Base-by-base conservation (phyloP, 1,140 invertebrate species). In the Heliconius himera region DNA sequence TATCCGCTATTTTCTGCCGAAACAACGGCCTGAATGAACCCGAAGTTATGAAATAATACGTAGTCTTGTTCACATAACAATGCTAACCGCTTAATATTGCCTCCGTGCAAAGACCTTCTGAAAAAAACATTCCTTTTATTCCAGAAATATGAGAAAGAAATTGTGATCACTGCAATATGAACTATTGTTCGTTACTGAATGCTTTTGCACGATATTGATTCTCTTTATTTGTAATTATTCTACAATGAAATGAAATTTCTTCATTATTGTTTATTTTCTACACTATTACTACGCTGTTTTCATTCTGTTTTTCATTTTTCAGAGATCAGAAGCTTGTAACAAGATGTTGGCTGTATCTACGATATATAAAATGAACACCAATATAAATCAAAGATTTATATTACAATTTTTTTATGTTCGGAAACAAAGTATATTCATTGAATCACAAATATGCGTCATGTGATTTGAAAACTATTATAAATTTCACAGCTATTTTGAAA, bases 31-130 rank as follows among this genome's bases (percentile, higher is more conserved):
- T 33, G 70, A 79, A 79, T 74, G 74, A 71, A 41, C 73, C 78
- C 73, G 73, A 71, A 26, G 73, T 71, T 79, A 75, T 79, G 78
- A 79, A 79, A 79, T 79, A 79, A 79, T 79, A 70, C 78, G 60
- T 60, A 46, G 46, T 51, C 26, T 79, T 49, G 73, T 75, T 71
- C 73, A 75, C 70, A 75, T 13, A 79, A 75, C 38, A 74, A 79
- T 72, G 56, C 60, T 11, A 75, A 70, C 73, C 73, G 70, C 73
- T 41, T 74, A 36, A 74, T 79, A 79, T 74, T 79, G 78, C 71
- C 74, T 74, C 73, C 51, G 22, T 1, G 73, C 54, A 70, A 74
- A 79, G 73, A 75, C 70, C 20, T 75, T 66, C 56, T 66, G 56
- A 29, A 29, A 66, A 66, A 66, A 66, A 29, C 60, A 66, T 66